Percentiles rank a stretch among this genome's conserved stretches.
Evolutionary conservation across 2,797 vertebrate species (phyloP).

Genomic region (Oryzias sinensis): DNA sequence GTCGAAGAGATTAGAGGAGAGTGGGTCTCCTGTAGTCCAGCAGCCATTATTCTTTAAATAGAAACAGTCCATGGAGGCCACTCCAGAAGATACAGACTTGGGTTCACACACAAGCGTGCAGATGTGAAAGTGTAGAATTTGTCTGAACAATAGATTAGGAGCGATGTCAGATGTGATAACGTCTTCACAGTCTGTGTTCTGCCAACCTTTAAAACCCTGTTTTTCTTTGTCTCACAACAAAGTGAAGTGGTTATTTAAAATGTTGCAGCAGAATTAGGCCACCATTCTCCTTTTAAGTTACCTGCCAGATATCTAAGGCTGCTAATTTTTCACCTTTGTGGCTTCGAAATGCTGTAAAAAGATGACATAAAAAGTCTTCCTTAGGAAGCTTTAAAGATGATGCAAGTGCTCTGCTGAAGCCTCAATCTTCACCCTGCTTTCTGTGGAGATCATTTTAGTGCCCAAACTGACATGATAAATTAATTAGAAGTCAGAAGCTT

Average conservation of each 20-base stretch:
- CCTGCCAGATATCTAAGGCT: constrained; percentile 8
- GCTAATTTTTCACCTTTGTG: constrained; percentile 11
- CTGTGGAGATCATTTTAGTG: too few relatives aligned
- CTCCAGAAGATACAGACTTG: constrained; percentile 14
- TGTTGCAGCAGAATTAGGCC: constrained; percentile 6
- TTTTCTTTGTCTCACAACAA: neutral
- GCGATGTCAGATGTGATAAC: constrained; percentile 17
- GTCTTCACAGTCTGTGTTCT: constrained; percentile 10
- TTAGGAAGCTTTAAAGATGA: constrained; percentile 35
- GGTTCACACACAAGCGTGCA: neutral
- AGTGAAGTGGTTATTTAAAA: constrained; percentile 5
- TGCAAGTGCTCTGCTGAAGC: constrained; percentile 39
- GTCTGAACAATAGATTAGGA: constrained; percentile 14
- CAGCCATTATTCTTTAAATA: constrained; percentile 53
- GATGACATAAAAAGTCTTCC: constrained; percentile 40
- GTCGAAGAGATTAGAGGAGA: constrained; percentile 64
- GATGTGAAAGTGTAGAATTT: constrained; percentile 19
- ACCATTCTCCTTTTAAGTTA: constrained; percentile 6
- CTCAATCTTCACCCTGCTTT: neutral
- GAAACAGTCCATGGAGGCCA: constrained; percentile 38
- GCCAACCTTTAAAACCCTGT: constrained; percentile 26
- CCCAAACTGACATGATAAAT: too few relatives aligned
- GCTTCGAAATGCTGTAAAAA: constrained; percentile 15
- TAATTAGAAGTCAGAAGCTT: too few relatives aligned
- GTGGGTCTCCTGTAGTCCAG: constrained; percentile 38